Evolutionary conservation across 1,140 invertebrate species (phyloP), one percentile per base, ranked within the genome.

Genomic region (Brachionus sp.): DNA sequence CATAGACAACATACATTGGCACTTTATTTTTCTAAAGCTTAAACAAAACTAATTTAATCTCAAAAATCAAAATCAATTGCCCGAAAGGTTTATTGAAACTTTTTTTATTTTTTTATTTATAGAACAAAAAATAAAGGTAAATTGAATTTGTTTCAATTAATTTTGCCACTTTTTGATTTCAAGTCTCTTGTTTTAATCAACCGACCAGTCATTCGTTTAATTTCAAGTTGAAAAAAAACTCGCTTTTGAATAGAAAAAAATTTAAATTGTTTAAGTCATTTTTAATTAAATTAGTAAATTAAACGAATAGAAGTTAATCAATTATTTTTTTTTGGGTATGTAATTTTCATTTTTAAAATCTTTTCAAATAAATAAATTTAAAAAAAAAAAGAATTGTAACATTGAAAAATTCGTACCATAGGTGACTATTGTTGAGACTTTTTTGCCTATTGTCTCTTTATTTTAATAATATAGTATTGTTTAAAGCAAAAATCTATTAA

Each of bases 11-110:
- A 57, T 57, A 57, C 35, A 70, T 39, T 70, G 66, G 70, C 42
- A 75, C 19, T 35, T 75, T 75, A 75, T 46, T 75, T 75, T 35
- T 35, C 35, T 37, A 68, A 35, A 75, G 70, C 37, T 75, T 75
- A 46, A 46, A 75, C 70, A 46, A 44, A 75, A 75, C 37, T 25
- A 75, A 46, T 46, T 19, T 44, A 46, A 75, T 46, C 42, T 44
- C 23, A 75, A 25, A 70, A 25, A 75, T 75, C 42, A 75, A 75
- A 75, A 75, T 75, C 70, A 46, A 75, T 46, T 75, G 70, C 70
- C 70, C 70, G 70, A 75, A 75, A 75, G 70, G 70, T 46, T 75
- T 75, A 75, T 75, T 75, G 66, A 70, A 70, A 70, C 70, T 75
- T 75, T 19, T 75, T n/a, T n/a, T n/a, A n/a, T n/a, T n/a, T 73